Evolutionary conservation across 2,888 invertebrate genomes (phyloP).

Genomic region (Adela reaumurella): DNA sequence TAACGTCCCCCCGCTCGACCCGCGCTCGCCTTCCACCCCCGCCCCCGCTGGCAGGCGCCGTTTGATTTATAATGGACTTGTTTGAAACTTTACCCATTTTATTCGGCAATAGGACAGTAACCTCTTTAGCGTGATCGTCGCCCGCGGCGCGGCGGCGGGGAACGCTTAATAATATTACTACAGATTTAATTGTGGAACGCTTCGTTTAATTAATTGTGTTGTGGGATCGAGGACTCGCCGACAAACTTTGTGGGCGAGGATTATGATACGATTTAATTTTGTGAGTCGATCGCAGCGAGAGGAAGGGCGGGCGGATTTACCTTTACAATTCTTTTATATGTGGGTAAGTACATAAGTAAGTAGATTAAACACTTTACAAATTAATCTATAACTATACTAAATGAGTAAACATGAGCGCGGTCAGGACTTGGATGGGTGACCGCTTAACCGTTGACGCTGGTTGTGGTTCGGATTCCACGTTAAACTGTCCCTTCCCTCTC

Average conservation of each 20-base stretch:
- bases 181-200: slow-evolving; percentile 54
- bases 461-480: too few species aligned
- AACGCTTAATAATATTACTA: slow-evolving; percentile 56
- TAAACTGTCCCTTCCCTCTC: too few species aligned
- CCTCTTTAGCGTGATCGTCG: slow-evolving; percentile 52
- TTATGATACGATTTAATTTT: neutral
- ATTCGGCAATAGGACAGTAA: slow-evolving; percentile 36
- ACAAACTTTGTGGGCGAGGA: neutral
- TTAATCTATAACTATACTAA: too few species aligned
- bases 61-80: slow-evolving; percentile 58
- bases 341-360: too few species aligned
- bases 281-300: neutral
- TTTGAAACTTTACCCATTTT: slow-evolving; percentile 54
- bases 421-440: too few species aligned
- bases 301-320: too few species aligned
- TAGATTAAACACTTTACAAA: too few species aligned
- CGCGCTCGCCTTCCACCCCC: too few species aligned
- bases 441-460: too few species aligned
- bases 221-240: neutral
- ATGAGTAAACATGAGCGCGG: too few species aligned
- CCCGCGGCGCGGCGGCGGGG: slow-evolving; percentile 29
- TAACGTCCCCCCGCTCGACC: neutral
- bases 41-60: slow-evolving; percentile 30
- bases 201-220: slow-evolving; percentile 14
- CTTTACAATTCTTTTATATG: too few species aligned